Conservation (phyloP, 1,140 invertebrate genomes). For the Zelostemma sp. region DNA sequence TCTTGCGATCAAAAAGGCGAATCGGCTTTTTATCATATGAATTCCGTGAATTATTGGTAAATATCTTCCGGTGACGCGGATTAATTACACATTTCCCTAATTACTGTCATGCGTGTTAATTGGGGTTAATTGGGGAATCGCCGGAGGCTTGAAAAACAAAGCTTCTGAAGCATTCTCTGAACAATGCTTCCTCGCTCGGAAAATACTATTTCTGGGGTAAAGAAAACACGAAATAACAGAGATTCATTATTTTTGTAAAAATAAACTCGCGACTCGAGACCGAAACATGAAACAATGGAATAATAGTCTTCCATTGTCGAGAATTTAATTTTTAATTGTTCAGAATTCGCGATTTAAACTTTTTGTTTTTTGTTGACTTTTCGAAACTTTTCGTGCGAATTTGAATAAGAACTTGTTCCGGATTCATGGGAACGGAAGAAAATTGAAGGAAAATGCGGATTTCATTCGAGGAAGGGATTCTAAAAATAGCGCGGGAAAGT, state of each 20-base stretch:
- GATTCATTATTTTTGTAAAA: constrained; percentile 1
- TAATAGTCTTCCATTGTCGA: no score
- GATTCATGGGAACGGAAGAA: no score
- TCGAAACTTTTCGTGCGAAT: no score
- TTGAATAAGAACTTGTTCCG: no score
- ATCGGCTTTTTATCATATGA: no score
- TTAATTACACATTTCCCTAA: neutral
- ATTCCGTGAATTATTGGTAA: no score
- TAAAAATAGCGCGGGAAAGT: neutral
- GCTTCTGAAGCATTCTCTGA: neutral
- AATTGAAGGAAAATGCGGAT: no score
- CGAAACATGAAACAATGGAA: neutral
- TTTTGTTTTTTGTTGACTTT: no score
- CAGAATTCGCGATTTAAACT: no score
- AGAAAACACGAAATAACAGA: neutral
- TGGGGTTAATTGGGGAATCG: neutral
- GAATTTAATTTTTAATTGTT: no score
- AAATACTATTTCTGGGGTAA: neutral
- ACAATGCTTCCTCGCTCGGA: neutral
- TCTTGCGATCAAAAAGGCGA: no score
- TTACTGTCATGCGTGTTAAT: constrained; percentile 1
- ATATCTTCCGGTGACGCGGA: neutral
- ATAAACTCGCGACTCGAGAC: neutral
- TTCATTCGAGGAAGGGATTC: no score
- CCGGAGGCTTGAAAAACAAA: neutral